A percentile compares a stretch with the other conserved stretches of the same genome.
Evolutionary conservation across 2,113 vertebrate genomes (phyloP).

Genomic region (Gobius niger): DNA sequence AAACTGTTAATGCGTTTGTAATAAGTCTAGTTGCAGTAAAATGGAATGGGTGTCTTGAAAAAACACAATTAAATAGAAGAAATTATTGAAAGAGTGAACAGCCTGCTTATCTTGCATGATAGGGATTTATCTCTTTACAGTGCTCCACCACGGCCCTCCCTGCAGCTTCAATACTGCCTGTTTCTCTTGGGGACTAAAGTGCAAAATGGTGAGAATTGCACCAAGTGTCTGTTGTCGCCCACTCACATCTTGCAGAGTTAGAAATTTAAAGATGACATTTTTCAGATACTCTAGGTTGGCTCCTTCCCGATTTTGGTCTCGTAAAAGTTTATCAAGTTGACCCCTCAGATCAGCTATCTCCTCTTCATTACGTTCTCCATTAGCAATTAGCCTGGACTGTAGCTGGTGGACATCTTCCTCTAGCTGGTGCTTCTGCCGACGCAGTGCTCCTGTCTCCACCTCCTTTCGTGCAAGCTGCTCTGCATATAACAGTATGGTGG

Average conservation of each 20-base stretch:
- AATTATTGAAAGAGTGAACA: not conserved
- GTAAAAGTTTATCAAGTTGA: constrained; percentile 77
- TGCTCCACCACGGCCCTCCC: constrained; percentile 77
- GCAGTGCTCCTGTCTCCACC: constrained; percentile 79
- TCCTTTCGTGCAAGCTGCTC: constrained; percentile 92
- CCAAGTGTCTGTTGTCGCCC: constrained; percentile 90
- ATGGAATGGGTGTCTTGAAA: too few species aligned
- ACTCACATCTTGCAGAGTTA: constrained; percentile 84
- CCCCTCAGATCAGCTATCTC: constrained; percentile 68
- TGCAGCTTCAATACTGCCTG: constrained; percentile 77
- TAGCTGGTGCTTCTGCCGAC: constrained; percentile 83
- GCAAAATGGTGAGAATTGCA: constrained; percentile 91
- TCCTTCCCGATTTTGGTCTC: constrained; percentile 87
- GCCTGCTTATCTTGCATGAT: not conserved
- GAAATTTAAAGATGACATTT: constrained; percentile 88
- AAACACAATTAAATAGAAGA: too few species aligned
- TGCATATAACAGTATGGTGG: constrained; percentile 87
- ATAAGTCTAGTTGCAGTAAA: too few species aligned
- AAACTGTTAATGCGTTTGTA: too few species aligned
- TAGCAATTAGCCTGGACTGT: constrained; percentile 75
- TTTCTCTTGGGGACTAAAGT: constrained; percentile 93
- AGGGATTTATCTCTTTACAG: constrained; percentile 73
- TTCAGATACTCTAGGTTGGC: constrained; percentile 97
- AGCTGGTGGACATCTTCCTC: constrained; percentile 83
- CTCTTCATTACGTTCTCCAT: constrained; percentile 79